A percentile compares a stretch with the other conserved stretches of the same genome.
Conservation (phyloP, 2,113 vertebrate species). For the Megaceryle maxima region DNA sequence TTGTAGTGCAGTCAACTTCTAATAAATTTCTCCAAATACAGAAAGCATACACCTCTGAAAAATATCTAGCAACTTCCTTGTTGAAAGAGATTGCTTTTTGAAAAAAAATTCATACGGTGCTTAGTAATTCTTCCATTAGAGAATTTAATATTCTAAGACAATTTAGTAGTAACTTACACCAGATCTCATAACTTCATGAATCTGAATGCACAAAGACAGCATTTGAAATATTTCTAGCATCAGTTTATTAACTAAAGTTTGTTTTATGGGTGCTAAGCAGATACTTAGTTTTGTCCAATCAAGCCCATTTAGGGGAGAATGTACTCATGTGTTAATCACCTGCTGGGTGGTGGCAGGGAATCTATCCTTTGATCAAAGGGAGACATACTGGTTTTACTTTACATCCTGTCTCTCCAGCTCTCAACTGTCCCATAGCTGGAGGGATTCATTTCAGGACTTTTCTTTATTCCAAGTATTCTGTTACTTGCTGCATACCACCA, state of each 20-base stretch:
- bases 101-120: neutral
- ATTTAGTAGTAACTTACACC: neutral
- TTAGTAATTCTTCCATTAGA: neutral
- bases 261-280: conserved; percentile 2
- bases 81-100: neutral
- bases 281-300: neutral
- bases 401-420: conserved; percentile 75
- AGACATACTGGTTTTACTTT: conserved; percentile 78
- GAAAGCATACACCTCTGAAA: neutral
- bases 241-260: neutral
- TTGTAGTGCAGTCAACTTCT: neutral
- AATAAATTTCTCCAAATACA: neutral
- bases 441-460: conserved; percentile 77
- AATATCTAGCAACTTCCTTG: neutral
- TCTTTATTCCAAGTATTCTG: conserved; percentile 78
- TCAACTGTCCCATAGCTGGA: conserved; percentile 68
- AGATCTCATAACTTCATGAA: neutral
- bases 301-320: conserved; percentile 6
- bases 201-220: neutral
- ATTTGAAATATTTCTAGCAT: neutral
- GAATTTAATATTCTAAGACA: neutral
- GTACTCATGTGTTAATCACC: conserved; percentile 71
- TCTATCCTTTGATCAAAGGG: conserved; percentile 78
- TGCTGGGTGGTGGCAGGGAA: conserved; percentile 71
- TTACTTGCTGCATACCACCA: conserved; percentile 74